A percentile compares a stretch with the other conserved stretches of the same genome.
phyloP scores from a whole-genome alignment of 2,797 vertebrate species.

The Enoplosus armatus region DNA sequence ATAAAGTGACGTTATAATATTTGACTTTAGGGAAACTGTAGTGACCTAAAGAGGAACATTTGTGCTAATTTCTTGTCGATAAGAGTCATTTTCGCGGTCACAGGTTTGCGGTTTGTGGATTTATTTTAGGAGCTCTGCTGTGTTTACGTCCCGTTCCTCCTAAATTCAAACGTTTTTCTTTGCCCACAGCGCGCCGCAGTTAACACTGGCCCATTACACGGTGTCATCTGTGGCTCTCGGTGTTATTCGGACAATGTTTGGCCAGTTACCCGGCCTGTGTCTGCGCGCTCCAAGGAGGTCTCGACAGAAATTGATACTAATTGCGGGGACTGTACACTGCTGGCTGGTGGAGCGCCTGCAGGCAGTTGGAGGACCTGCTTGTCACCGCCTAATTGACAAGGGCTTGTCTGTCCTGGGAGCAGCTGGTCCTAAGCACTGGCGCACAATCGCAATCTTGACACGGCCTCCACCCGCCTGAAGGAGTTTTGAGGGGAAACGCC shows the following conservation, averaged over 20 bases:
- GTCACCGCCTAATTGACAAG: slow-evolving; percentile 99
- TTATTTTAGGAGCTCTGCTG: background rate
- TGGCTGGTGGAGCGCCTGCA: slow-evolving; percentile 91
- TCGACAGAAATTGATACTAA: slow-evolving; percentile 97
- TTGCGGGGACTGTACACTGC: slow-evolving; percentile 96
- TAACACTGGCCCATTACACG: slow-evolving; percentile 75
- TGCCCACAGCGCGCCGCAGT: slow-evolving; percentile 52
- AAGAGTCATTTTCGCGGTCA: background rate
- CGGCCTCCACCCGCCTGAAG: slow-evolving; percentile 94
- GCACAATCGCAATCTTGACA: slow-evolving; percentile 97
- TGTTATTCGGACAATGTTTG: slow-evolving; percentile 80
- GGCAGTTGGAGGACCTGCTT: slow-evolving; percentile 94
- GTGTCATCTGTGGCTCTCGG: slow-evolving; percentile 79
- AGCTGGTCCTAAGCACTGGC: slow-evolving; percentile 97
- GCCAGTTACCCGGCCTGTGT: slow-evolving; percentile 84
- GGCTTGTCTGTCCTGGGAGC: slow-evolving; percentile 99
- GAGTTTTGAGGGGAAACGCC: slow-evolving; percentile 92
- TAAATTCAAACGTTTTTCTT: slow-evolving; percentile 59
- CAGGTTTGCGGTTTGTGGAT: background rate
- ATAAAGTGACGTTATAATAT: background rate
- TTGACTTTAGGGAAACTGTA: background rate
- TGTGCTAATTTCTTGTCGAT: background rate
- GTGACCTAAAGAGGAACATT: background rate
- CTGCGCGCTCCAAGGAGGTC: slow-evolving; percentile 94
- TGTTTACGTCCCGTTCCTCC: slow-evolving; percentile 20